A percentile compares a stretch with the other conserved stretches of the same genome.
phyloP scores from a whole-genome alignment of 2,888 invertebrate species.

The Ypsolopha scabrella region DNA sequence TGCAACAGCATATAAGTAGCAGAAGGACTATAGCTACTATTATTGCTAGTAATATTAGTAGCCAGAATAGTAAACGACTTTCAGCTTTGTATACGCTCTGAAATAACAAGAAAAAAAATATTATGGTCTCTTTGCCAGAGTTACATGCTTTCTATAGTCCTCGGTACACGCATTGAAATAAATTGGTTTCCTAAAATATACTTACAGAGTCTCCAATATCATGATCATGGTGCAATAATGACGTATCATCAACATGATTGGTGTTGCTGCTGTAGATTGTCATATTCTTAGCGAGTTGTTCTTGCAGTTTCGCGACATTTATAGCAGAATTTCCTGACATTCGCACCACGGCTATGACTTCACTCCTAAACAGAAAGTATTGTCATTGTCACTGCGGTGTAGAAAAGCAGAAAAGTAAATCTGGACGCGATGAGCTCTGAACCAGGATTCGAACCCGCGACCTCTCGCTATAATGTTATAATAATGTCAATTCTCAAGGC shows the following conservation, averaged over 20 bases:
- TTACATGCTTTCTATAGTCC: no score
- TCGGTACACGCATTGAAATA: background rate
- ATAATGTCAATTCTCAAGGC: no score
- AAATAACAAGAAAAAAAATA: constrained; percentile 27
- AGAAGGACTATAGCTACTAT: constrained; percentile 79
- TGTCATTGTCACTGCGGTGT: no score
- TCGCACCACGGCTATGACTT: constrained; percentile 78
- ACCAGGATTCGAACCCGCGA: no score
- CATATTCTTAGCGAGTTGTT: constrained; percentile 65
- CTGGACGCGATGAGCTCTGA: no score
- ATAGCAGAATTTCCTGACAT: constrained; percentile 76
- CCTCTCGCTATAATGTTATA: no score
- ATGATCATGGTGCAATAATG: constrained; percentile 24
- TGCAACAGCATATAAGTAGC: constrained; percentile 82
- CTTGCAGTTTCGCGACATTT: constrained; percentile 79
- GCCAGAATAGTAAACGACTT: constrained; percentile 80
- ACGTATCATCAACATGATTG: constrained; percentile 11
- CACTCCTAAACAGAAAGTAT: constrained; percentile 69
- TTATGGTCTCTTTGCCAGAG: background rate
- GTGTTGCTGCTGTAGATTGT: constrained; percentile 40
- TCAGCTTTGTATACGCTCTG: constrained; percentile 81
- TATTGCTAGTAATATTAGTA: constrained; percentile 81
- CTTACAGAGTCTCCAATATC: constrained; percentile 36
- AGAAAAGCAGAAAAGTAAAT: no score
- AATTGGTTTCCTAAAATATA: constrained; percentile 5